A percentile compares a stretch with the other conserved stretches of the same genome.
Evolutionary conservation across 2,888 invertebrate genomes (phyloP).

Genomic region (Dolichopus griseipennis): DNA sequence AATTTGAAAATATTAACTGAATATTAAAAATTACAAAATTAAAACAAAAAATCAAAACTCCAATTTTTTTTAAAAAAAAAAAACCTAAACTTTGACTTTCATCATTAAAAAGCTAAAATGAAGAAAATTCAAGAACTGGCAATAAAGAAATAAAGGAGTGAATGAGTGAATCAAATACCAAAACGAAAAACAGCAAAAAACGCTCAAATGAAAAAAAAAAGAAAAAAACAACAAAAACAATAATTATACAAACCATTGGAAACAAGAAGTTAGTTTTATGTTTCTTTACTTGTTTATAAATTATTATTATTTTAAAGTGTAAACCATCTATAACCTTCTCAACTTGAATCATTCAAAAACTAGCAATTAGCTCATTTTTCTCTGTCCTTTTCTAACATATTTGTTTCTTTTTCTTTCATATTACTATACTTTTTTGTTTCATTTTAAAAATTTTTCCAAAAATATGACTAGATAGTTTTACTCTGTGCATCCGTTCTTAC

Average conservation of each 20-base stretch:
- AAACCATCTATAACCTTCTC: conserved; percentile 4
- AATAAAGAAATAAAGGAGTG: not conserved
- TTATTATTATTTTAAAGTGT: not conserved
- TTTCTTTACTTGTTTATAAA: not conserved
- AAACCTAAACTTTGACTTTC: not conserved
- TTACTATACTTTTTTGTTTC: not conserved
- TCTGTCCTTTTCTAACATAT: not conserved
- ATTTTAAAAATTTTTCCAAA: too few relatives aligned
- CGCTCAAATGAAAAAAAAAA: too few relatives aligned
- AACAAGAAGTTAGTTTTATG: not conserved
- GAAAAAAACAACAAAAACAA: not conserved
- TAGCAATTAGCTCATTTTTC: not conserved
- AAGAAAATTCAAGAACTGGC: not conserved
- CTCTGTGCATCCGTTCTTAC: too few relatives aligned
- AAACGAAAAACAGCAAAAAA: too few relatives aligned
- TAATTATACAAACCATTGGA: not conserved
- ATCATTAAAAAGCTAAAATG: not conserved
- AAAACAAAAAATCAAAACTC: too few relatives aligned
- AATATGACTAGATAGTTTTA: too few relatives aligned
- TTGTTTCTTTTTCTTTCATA: not conserved
- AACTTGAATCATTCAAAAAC: not conserved
- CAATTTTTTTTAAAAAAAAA: too few relatives aligned
- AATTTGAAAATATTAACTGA: too few relatives aligned
- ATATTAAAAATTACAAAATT: too few relatives aligned
- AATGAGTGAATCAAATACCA: too few relatives aligned